Percentiles rank a stretch among this genome's conserved stretches.
Evolutionary conservation across 2,888 invertebrate species (phyloP).

Genomic region (Ischnus inquisitorius): DNA sequence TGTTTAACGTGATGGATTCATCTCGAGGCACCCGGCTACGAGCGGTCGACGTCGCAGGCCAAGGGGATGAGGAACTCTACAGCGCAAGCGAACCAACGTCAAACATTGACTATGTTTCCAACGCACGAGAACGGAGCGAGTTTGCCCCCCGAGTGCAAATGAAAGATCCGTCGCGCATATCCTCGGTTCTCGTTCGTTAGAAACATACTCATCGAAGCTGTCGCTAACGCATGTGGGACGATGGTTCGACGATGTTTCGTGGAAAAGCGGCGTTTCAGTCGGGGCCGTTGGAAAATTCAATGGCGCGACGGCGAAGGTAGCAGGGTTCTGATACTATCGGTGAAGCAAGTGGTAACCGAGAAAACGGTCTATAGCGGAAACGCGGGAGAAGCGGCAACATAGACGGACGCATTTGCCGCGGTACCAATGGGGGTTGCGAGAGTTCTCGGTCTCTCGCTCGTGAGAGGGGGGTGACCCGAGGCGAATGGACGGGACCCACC

Average conservation of each 20-base stretch:
- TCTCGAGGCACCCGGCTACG: conserved; percentile 75
- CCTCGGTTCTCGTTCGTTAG: conserved; percentile 2
- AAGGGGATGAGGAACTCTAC: neutral
- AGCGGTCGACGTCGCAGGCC: conserved; percentile 34
- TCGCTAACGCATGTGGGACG: neutral
- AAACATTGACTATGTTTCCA: conserved; percentile 63
- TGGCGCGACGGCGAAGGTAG: neutral
- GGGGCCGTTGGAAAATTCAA: neutral
- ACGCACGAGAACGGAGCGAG: conserved; percentile 21
- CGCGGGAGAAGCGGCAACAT: conserved; percentile 50
- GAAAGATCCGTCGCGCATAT: neutral
- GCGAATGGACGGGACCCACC: conserved; percentile 78
- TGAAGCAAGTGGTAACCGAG: neutral
- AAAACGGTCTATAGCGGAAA: conserved; percentile 52
- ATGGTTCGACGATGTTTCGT: neutral
- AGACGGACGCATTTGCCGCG: conserved; percentile 65
- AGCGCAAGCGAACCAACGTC: conserved; percentile 62
- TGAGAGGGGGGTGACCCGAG: conserved; percentile 77
- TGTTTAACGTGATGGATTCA: conserved; percentile 85
- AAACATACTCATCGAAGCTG: neutral
- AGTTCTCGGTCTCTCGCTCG: conserved; percentile 55
- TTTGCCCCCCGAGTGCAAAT: conserved; percentile 17
- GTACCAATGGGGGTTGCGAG: conserved; percentile 74
- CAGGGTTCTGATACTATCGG: conserved; percentile 1
- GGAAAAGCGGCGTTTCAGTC: neutral